A percentile compares a stretch with the other conserved stretches of the same genome.
phyloP scores from a whole-genome alignment of 1,140 invertebrate genomes.

The Apis cerana region DNA sequence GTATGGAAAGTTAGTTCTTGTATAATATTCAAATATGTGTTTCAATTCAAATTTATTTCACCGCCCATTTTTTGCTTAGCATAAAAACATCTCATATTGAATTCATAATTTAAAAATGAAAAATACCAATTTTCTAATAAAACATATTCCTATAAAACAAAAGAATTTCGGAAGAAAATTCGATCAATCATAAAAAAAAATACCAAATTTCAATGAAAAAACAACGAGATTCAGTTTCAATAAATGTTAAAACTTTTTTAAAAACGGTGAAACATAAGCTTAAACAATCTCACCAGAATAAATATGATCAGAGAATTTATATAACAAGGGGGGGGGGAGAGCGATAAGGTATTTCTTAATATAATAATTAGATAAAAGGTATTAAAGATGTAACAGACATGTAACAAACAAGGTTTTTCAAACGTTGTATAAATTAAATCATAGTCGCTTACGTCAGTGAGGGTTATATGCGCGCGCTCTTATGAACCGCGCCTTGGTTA shows the following conservation, averaged over 20 bases:
- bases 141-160: too few relatives aligned
- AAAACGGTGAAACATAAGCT: background rate
- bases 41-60: background rate
- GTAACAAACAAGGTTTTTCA: constrained; percentile 31
- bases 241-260: background rate
- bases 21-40: background rate
- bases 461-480: background rate
- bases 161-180: too few relatives aligned
- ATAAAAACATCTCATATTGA: too few relatives aligned
- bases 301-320: constrained; percentile 11
- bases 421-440: constrained; percentile 31
- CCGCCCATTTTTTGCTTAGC: too few relatives aligned
- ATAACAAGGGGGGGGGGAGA: constrained; percentile 13
- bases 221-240: too few relatives aligned
- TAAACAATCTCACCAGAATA: too few relatives aligned
- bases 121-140: too few relatives aligned
- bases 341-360: background rate
- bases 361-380: constrained; percentile 15
- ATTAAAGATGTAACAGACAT: constrained; percentile 20
- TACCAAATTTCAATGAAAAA: too few relatives aligned
- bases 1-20: background rate
- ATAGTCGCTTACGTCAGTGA: constrained; percentile 29
- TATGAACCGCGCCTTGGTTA: background rate
- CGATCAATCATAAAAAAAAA: too few relatives aligned
- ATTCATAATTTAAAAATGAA: too few relatives aligned